Evolutionary conservation across 1,140 invertebrate species (phyloP).

Genomic region (Dendroctonus ponderosae): DNA sequence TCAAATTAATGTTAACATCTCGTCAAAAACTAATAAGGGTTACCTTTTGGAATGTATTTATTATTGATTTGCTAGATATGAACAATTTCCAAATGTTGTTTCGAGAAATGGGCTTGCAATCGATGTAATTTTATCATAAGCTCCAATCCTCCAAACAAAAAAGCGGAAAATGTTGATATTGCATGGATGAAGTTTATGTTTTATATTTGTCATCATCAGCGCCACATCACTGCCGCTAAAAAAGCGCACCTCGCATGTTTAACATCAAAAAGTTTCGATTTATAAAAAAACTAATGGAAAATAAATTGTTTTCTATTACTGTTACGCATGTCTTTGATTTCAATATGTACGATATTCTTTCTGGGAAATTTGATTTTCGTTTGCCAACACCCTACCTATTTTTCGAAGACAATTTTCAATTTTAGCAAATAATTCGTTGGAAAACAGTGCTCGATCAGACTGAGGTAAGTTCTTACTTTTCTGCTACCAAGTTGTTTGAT

Average conservation of each 20-base stretch:
- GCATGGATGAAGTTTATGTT: not conserved
- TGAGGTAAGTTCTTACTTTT: conserved; percentile 32
- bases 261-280: conserved; percentile 39
- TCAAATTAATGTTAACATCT: conserved; percentile 11
- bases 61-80: conserved; percentile 16
- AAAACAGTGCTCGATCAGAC: not conserved
- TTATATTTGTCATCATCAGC: conserved; percentile 33
- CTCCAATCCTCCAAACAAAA: no score
- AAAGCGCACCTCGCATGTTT: conserved; percentile 46
- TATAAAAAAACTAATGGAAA: conserved; percentile 30
- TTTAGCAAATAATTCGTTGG: no score
- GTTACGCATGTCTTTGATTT: conserved; percentile 28
- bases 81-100: not conserved
- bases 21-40: conserved; percentile 16
- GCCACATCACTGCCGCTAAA: conserved; percentile 45
- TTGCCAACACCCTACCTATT: no score
- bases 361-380: no score
- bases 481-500: conserved; percentile 1
- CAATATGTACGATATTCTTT: not conserved
- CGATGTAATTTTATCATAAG: no score
- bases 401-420: no score
- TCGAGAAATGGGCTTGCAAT: not conserved
- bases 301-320: conserved; percentile 48
- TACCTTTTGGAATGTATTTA: conserved; percentile 14
- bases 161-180: no score